Evolutionary conservation across 2,113 vertebrate genomes (phyloP).

Genomic region (Cynoglossus semilaevis): DNA sequence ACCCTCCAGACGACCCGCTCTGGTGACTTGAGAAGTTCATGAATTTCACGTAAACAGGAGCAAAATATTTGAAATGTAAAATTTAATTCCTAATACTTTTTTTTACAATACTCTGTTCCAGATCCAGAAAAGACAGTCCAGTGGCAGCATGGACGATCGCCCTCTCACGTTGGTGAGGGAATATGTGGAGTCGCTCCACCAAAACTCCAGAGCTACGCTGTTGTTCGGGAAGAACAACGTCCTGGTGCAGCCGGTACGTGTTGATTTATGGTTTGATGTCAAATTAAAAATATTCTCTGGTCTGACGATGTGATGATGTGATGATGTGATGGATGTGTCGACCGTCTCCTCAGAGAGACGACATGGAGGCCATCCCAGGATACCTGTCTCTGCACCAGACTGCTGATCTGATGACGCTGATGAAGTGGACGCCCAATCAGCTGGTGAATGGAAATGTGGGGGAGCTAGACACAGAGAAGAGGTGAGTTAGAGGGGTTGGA

Average conservation of each 20-base stretch:
- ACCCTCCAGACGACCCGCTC: conserved; percentile 85
- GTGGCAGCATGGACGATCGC: conserved; percentile 95
- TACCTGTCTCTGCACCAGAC: conserved; percentile 97
- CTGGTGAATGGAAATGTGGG: conserved; percentile 96
- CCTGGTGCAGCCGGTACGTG: conserved; percentile 90
- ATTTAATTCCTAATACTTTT: no score
- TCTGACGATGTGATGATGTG: no score
- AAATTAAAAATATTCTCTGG: no score
- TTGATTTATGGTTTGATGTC: neutral
- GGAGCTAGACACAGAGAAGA: conserved; percentile 94
- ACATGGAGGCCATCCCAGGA: conserved; percentile 95
- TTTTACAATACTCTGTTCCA: no score
- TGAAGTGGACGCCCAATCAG: conserved; percentile 99
- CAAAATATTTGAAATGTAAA: no score
- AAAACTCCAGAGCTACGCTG: conserved; percentile 92
- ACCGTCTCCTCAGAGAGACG: conserved; percentile 80
- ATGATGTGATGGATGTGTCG: no score
- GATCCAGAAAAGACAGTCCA: conserved; percentile 98
- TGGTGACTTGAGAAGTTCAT: conserved; percentile 47
- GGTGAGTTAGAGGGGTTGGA: conserved; percentile 78
- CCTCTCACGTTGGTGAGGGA: conserved; percentile 88
- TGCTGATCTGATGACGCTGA: conserved; percentile 93
- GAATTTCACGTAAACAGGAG: neutral
- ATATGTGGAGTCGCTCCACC: conserved; percentile 94
- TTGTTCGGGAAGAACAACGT: conserved; percentile 98